Conservation (phyloP, 2,888 invertebrate genomes). For the Noctua pronuba region DNA sequence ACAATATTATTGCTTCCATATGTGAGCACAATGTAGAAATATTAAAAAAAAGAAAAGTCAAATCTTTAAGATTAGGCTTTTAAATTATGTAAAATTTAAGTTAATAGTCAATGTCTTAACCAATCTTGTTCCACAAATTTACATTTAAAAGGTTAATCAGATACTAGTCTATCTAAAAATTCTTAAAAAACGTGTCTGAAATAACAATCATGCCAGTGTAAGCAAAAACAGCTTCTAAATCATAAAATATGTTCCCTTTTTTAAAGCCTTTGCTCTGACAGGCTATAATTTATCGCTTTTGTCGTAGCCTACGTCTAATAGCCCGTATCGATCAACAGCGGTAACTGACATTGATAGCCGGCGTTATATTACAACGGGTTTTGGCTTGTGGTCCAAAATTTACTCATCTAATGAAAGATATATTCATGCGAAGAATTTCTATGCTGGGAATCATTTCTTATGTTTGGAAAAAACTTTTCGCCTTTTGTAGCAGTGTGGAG, state of each 20-base stretch:
- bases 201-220: background rate
- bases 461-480: background rate
- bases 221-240: slow-evolving; percentile 5
- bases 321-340: slow-evolving; percentile 53
- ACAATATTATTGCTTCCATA: too few relatives aligned
- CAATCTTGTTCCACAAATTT: background rate
- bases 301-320: slow-evolving; percentile 43
- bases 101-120: background rate
- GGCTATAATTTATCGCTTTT: slow-evolving; percentile 39
- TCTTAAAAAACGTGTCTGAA: slow-evolving; percentile 5
- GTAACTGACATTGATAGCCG: slow-evolving; percentile 54
- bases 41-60: too few relatives aligned
- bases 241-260: slow-evolving; percentile 26
- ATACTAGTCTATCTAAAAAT: background rate
- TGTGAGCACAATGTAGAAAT: too few relatives aligned
- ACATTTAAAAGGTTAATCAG: background rate
- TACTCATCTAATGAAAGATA: background rate
- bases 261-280: background rate
- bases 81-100: too few relatives aligned
- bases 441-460: too few relatives aligned
- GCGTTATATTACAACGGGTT: slow-evolving; percentile 41
- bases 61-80: too few relatives aligned
- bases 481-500: background rate
- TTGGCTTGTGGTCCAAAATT: slow-evolving; percentile 34
- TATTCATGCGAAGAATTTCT: background rate